Base-by-base conservation (phyloP, 2,888 invertebrate genomes). In the Hemithea aestivaria region DNA sequence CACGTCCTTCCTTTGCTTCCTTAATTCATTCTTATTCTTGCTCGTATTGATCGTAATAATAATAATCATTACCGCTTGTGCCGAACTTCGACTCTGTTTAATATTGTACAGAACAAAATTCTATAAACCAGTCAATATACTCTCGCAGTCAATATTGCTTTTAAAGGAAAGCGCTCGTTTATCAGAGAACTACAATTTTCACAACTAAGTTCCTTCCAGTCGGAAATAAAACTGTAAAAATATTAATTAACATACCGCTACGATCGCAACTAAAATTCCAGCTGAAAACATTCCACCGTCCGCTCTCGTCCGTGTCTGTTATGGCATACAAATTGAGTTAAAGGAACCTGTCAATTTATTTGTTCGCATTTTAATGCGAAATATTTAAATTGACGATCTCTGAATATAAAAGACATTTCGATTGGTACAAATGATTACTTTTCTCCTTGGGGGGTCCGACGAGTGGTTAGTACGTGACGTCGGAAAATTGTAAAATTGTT, bases 401-500 rank as follows among this genome's bases (percentile, higher is more conserved):
- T 67, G 80, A 80, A 81, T 81, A 76, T 73, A 76, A 77, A 81
- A 65, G 70, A 70, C 61, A 61, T 76, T 66, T 62, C 80, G 77
- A 81, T 81, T 75, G 73, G 71, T 68, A 62, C 71, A 78, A 80
- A 81, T 80, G 76, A 82, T 82, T 81, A 78, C 76, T 73, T 77
- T 73, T 66, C 73, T 76, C 73, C 76, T 71, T 66, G 55, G 60
- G 60, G 60, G 76, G 71, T 73, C 67, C 76, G 65, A 73, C 67
- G 77, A 73, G 78, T 77, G 76, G 67, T 60, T 63, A 62, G 64
- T 66, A 79, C 83, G 82, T 83, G 83, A 80, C 77, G 65, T 63
- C 60, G 64, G 67, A 67, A 80, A 73, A 80, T 82, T 82, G 83
- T 80, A 73, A 80, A 81, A 80, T 84, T 83, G 77, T 76, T 83